Evolutionary conservation across 2,888 invertebrate species (phyloP), one percentile per base, ranked within the genome.

Genomic region (Cynaeus angustus): DNA sequence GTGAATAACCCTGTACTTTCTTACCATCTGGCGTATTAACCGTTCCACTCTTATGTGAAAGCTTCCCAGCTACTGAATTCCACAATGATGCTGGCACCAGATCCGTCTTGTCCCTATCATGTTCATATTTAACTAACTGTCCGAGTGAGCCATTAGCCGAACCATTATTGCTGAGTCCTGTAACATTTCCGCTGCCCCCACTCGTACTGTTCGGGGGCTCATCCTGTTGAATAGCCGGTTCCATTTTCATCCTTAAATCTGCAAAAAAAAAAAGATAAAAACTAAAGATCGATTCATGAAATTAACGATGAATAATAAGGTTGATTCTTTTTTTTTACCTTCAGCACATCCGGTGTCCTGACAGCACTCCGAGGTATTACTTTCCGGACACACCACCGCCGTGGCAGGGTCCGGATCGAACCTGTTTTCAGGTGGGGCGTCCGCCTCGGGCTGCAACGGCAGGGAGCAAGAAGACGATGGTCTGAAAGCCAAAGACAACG

Each of bases 1-100:
- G 21, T 21, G n/a, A n/a, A n/a, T n/a, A n/a, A n/a, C n/a, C n/a
- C n/a, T n/a, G n/a, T n/a, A n/a, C 4, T 33, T 1, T n/a, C 87
- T 89, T 82, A 94, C 94, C 94, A 84, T 95, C 94, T 80, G 94
- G 92, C 81, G 95, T 95, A 80, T 93, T 91, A 76, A 94, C 93
- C 79, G 93, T 91, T 75, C 92, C 92, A 79, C 93, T 92, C 86
- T 94, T 92, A 70, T 81, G 79, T 55, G 80, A 80, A 46, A 85
- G 74, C 75, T 85, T 88, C 78, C 87, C 87, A 71, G 88, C 86
- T 74, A 88, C 88, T 56, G 88, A 86, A 80, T 87, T 88, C 89
- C 89, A 89, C 79, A 87, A 84, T 69, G 86, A 86, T 46, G 86
- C 85, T 61, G 88, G 87, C 76, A 87, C 86, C 72, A 88, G 83